Evolutionary conservation across 2,797 vertebrate genomes (phyloP), one percentile per base, ranked within the genome.

Genomic region (Poecilia velifera): DNA sequence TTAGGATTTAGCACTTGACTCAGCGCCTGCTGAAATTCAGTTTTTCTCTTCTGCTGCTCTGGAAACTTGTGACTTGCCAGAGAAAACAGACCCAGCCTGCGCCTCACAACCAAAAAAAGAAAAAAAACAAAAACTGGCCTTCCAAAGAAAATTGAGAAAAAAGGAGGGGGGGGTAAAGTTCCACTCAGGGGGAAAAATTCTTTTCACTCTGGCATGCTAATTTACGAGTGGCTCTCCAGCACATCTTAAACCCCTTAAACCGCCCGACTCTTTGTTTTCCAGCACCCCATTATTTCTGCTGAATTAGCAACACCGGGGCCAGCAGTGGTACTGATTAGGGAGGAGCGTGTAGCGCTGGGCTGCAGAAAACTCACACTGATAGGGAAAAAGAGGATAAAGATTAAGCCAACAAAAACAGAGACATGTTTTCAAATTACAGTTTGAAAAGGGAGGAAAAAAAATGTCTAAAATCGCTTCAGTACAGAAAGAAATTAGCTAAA

Each of bases 221-320:
- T 97, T 98, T 97, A 97, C 94, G 94, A 97, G 96, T 96, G 95
- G 93, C 95, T 97, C 96, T 97, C 95, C 96, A 96, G 97, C 96
- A 96, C 96, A 96, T 97, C 95, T 97, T 97, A 96, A 89, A 92
- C 92, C 93, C 97, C 95, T 97, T 97, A 96, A 88, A 92, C 92
- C 92, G 90, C 92, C 91, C 90, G 87, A 87, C 85, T 96, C 96
- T 97, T 97, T 97, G 96, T 97, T 97, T 97, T 95, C 96, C 93
- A 90, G 93, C 94, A 95, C 94, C 96, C 96, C 95, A 93, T 95
- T 96, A 96, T 97, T 98, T 97, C 95, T 98, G 97, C 97, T 97
- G 97, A 98, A 97, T 97, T 97, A 97, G 97, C 97, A 97, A 93
- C 94, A 94, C 93, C 94, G 76, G 92, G 93, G 92, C 95, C 95